Evolutionary conservation across 1,140 invertebrate genomes (phyloP), one percentile per base, ranked within the genome.

Genomic region (Metaphire vulgaris): DNA sequence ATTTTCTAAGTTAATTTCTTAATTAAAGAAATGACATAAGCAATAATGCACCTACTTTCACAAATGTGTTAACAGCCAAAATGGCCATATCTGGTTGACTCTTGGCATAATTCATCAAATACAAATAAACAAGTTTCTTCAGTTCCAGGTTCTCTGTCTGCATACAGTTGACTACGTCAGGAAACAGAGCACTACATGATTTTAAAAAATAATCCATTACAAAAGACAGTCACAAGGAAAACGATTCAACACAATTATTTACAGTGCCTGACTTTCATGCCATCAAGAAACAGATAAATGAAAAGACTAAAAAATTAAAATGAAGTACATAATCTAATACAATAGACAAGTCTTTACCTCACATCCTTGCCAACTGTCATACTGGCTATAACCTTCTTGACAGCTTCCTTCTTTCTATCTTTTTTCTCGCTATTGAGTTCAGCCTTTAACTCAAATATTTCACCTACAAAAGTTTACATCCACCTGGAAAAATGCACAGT

Each of bases 61-160:
- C 98, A 89, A 99, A 99, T 31, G 98, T 99, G 88, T 99, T 99
- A 33, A 99, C 98, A 56, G 98, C 98, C 96, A 99, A 98, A 76
- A 99, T 99, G 72, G 98, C 97, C 93, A 99, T 97, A 85, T 99
- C 98, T 15, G 98, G 98, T 87, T 99, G 98, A 80, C 95, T 98
- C 87, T 99, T 99, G 72, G 98, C 98, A 89, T 99, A 99, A 86
- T 99, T 99, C 98, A 99, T 99, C 74, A 99, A 87, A 86, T 99
- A 99, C 29, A 99, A 88, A 85, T 99, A 99, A 0, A 99, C 98
- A 64, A 99, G 88, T 83, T 99, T 99, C 88, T 99, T 99, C 79
- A 99, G 86, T 87, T 99, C 98, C 84, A 99, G 88, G 88, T 99
- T 99, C 85, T 99, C 98, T 12, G 98, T 99, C 87, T 99, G 98